Base-by-base conservation (phyloP, 1,140 invertebrate species). In the Anadara kagoshimensis region DNA sequence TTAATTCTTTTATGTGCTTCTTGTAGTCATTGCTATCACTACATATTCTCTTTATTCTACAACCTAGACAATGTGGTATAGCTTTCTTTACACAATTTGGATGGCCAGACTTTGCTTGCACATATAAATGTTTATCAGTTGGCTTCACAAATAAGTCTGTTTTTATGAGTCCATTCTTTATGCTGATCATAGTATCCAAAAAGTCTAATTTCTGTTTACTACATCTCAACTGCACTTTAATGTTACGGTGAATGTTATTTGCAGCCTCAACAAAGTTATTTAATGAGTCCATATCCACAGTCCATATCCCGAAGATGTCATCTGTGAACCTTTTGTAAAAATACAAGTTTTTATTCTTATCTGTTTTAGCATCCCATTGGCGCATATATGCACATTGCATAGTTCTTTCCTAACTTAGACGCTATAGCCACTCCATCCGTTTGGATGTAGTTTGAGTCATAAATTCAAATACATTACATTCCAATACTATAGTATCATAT, bases 61-160 rank as follows among this genome's bases (percentile, higher is more conserved):
- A 4, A 26, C 20, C 61, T 16, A 63, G n/a, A 26, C 61, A n/a
- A 63, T 63, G 49, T 29, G 61, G 61, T 43, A 63, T 63, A 3
- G 61, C n/a, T 11, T 63, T 18, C 18, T 63, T 47, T 47, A 29
- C 24, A 2, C 7, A 20, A 26, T 12, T 11, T 3, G 61, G 61
- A 29, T 63, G 45, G 43, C 24, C 22, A 5, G 58, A 61, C 20
- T 24, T 20, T 20, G 18, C 18, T 44, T 61, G 41, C n/a, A 63
- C 12, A 49, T 49, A 63, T 18, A n/a, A 14, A 49, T 63, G 61
- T 26, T 47, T 49, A 16, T 63, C 61, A 3, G 61, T 49, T 8
- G 12, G 11, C 49, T 63, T 63, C 1, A 20, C 24, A 14, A 29
- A 61, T 3, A 61, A 22, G 22, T 59, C 57, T 36, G 57, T 59